Conservation (phyloP, 2,888 invertebrate species). For the Brachyptera putata region DNA sequence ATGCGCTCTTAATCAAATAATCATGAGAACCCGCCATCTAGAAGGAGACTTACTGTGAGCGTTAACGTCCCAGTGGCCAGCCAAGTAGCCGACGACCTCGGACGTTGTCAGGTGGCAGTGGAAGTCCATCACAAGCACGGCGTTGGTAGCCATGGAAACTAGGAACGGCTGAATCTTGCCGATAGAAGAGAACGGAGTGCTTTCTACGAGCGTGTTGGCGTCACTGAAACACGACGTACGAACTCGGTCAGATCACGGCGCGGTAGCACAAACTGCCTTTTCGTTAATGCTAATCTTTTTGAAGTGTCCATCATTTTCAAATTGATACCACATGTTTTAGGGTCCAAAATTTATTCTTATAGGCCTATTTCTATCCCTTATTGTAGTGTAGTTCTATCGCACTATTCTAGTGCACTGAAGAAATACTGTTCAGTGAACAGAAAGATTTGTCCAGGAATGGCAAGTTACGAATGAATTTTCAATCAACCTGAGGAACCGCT, state of each 20-base stretch:
- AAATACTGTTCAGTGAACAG: too few relatives aligned
- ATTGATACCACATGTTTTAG: too few relatives aligned
- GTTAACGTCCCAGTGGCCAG: slow-evolving; percentile 92
- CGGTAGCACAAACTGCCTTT: not conserved
- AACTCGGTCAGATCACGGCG: not conserved
- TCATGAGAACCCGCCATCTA: too few relatives aligned
- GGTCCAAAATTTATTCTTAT: too few relatives aligned
- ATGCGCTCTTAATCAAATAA: too few relatives aligned
- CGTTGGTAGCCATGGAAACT: slow-evolving; percentile 80
- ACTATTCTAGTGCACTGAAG: too few relatives aligned
- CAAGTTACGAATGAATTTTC: too few relatives aligned
- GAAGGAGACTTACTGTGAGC: slow-evolving; percentile 89
- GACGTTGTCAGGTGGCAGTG: slow-evolving; percentile 91
- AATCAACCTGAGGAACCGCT: too few relatives aligned
- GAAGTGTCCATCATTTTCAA: not conserved
- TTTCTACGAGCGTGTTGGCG: slow-evolving; percentile 83
- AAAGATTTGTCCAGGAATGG: too few relatives aligned
- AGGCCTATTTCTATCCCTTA: too few relatives aligned
- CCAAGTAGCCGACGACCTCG: slow-evolving; percentile 94
- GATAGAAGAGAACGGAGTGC: slow-evolving; percentile 79
- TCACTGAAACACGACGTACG: slow-evolving; percentile 57
- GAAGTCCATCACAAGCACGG: slow-evolving; percentile 83
- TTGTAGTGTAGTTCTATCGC: too few relatives aligned
- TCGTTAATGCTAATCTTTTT: not conserved
- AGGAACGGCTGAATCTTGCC: slow-evolving; percentile 92